Evolutionary conservation across 2,797 vertebrate species (phyloP).

Genomic region (Percopsis omiscomaycus): DNA sequence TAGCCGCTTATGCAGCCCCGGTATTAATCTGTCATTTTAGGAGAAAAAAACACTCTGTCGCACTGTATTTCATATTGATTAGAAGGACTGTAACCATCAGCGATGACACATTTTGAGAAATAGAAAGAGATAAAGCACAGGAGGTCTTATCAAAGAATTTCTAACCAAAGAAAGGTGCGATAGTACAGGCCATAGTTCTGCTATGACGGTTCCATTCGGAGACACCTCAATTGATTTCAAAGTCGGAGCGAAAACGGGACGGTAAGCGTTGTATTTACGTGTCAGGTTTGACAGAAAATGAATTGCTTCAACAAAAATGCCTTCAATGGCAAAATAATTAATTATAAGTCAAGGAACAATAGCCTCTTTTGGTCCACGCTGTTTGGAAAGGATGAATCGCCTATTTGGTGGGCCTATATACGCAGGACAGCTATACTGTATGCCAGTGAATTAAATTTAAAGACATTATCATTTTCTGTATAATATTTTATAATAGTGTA

Average conservation of each 20-base stretch:
- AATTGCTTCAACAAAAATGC: constrained; percentile 35
- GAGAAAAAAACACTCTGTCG: constrained; percentile 69
- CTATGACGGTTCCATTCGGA: constrained; percentile 40
- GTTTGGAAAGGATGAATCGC: no score
- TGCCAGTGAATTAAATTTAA: no score
- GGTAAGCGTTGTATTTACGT: constrained; percentile 52
- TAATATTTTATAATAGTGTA: no score
- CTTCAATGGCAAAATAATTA: constrained; percentile 31
- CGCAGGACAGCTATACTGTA: no score
- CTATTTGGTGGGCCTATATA: no score
- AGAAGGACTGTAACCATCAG: constrained; percentile 54
- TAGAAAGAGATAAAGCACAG: constrained; percentile 29
- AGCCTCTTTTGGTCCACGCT: no score
- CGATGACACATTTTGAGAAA: constrained; percentile 44
- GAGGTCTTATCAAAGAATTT: constrained; percentile 52
- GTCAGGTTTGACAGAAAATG: constrained; percentile 52
- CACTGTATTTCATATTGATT: constrained; percentile 73
- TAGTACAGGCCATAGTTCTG: no score
- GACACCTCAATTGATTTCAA: constrained; percentile 37
- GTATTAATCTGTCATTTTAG: constrained; percentile 87
- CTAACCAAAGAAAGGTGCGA: not conserved
- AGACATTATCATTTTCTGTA: no score
- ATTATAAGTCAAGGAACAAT: not conserved
- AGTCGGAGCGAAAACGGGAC: constrained; percentile 14
- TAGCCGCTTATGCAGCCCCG: constrained; percentile 83